phyloP scores from a whole-genome alignment of 2,797 vertebrate species.

The Leuciscus waleckii region DNA sequence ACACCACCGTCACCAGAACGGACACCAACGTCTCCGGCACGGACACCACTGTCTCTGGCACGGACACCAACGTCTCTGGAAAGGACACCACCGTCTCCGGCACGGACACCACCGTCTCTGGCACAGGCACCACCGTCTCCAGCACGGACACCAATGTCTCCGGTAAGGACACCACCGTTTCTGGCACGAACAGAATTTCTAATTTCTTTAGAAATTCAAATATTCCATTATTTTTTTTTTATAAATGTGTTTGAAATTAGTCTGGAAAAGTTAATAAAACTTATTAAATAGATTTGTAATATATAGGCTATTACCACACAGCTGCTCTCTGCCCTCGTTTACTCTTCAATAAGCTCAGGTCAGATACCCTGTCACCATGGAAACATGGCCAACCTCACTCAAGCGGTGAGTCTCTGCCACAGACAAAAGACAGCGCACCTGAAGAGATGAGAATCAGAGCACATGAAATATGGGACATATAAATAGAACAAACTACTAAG shows the following conservation, averaged over 20 bases:
- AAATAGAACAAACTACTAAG: background rate
- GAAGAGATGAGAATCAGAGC: background rate
- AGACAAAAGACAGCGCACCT: conserved; percentile 3
- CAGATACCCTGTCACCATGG: conserved; percentile 6
- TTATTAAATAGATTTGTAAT: background rate
- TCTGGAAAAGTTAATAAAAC: background rate
- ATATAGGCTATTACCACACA: background rate
- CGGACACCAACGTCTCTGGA: no score
- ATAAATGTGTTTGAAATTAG: background rate
- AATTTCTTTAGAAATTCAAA: background rate
- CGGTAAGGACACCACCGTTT: no score
- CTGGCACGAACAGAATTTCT: no score
- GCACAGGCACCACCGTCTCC: no score
- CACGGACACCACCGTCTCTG: no score
- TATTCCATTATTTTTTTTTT: background rate
- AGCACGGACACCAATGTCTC: no score
- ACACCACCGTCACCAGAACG: no score
- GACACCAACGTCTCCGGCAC: no score
- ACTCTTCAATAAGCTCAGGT: conserved; percentile 1
- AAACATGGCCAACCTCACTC: background rate
- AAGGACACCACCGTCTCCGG: no score
- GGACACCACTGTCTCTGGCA: no score
- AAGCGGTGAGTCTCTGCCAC: background rate
- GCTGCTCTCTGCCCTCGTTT: conserved; percentile 8
- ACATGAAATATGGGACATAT: background rate